Evolutionary conservation across 2,888 invertebrate species (phyloP), one percentile per base, ranked within the genome.

Genomic region (Caenorhabditis afra): DNA sequence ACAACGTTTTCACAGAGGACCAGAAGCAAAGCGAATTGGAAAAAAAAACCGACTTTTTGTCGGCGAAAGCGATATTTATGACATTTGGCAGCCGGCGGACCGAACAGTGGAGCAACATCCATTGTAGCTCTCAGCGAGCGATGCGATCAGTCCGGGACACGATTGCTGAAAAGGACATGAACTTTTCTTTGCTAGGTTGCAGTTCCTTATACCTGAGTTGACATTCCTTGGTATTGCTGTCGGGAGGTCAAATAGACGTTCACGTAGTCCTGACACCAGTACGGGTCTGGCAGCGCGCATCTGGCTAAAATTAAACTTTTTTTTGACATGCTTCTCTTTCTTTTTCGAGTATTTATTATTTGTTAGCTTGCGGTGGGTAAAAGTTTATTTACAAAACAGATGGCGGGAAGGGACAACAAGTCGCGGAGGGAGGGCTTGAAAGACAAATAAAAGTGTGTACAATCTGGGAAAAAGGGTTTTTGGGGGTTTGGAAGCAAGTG

Each of bases 251-350:
- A 39, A 55, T 65, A 82, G 41, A 77, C 62, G 8, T 73, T 68
- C 29, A 84, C 84, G 64, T 84, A 84, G 23, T 81, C 74, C 39
- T 73, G 64, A 61, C 84, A 84, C 84, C 84, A 84, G 59, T 84
- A 84, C 16, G 84, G 84, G 67, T 84, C 84, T 29, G 71, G 47
- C 10, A 68, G 66, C 5, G 70, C 58, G 64, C 84, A 84, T 65
- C 61, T 41, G 8, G 53, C 75, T 75, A 67, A 76, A 76, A 64
- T 57, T 61, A 75, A 22, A 7, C 7, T 52, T 57, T 58, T 52
- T 59, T 58, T 73, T 73, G 65, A 74, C 65, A 59, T 73, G 71
- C 64, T 64, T 62, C 20, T 39, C 16, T 29, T 7, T 29, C 29
- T 29, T 29, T n/a, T 29, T 29, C 29, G 29, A n/a, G 23, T 55